phyloP scores from a whole-genome alignment of 2,113 vertebrate genomes.

The Catharus bicknelli region DNA sequence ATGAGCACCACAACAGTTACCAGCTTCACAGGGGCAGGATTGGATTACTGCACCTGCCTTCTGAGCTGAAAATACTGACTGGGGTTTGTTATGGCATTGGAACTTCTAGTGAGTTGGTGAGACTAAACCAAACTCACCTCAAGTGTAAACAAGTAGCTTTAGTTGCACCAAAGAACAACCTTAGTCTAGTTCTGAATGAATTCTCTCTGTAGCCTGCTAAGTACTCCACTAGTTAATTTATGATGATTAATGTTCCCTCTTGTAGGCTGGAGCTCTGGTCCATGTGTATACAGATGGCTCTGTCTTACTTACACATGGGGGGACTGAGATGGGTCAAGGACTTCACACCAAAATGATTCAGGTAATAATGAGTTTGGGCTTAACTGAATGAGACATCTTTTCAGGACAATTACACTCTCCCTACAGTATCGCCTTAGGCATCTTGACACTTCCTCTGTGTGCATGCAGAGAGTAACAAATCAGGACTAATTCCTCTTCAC shows the following conservation, averaged over 20 bases:
- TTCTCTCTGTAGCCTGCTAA: background rate
- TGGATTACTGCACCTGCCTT: background rate
- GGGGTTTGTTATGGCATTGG: background rate
- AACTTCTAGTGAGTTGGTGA: background rate
- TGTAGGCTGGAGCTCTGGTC: constrained; percentile 88
- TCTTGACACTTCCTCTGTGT: background rate
- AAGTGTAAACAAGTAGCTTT: background rate
- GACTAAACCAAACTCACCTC: background rate
- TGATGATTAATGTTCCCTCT: background rate
- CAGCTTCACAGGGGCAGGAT: background rate
- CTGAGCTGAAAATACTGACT: background rate
- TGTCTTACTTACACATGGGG: constrained; percentile 90
- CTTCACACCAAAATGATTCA: constrained; percentile 98
- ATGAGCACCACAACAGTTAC: background rate
- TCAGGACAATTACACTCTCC: background rate
- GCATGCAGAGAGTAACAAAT: background rate
- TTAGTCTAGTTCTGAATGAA: background rate
- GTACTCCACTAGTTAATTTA: background rate
- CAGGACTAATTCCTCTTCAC: background rate
- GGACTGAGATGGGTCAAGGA: constrained; percentile 97
- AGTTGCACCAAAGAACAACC: background rate
- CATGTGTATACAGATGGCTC: constrained; percentile 95
- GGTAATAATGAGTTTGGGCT: constrained; percentile 70
- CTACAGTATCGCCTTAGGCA: background rate
- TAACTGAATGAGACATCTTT: background rate